Conservation (phyloP, 2,113 vertebrate genomes). For the Nibea coibor region DNA sequence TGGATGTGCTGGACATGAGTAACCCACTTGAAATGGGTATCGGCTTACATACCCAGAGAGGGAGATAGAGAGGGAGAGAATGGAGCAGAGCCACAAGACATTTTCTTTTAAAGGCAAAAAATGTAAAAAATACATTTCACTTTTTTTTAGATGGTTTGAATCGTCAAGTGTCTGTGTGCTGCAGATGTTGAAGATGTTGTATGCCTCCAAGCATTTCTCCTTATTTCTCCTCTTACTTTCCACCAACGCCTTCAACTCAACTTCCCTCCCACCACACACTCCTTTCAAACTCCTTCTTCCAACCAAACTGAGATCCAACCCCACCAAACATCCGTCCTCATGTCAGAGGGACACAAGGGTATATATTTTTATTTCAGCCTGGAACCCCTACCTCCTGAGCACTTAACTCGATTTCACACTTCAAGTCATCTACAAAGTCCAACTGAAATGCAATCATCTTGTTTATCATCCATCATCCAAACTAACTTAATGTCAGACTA, state of each 20-base stretch:
- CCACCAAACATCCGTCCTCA: slow-evolving; percentile 64
- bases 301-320: slow-evolving; percentile 44
- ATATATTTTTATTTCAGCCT: slow-evolving; percentile 69
- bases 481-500: slow-evolving; percentile 69
- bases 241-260: slow-evolving; percentile 25
- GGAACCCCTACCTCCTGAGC: slow-evolving; percentile 77
- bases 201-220: slow-evolving; percentile 33
- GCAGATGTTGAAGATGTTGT: slow-evolving; percentile 81
- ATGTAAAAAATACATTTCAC: slow-evolving; percentile 38
- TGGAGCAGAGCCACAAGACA: slow-evolving; percentile 66
- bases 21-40: slow-evolving; percentile 94
- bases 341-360: slow-evolving; percentile 52
- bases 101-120: slow-evolving; percentile 62
- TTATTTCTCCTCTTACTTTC: slow-evolving; percentile 42
- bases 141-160: slow-evolving; percentile 62
- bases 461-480: slow-evolving; percentile 81
- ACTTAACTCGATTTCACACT: slow-evolving; percentile 87
- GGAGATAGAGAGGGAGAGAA: slow-evolving; percentile 86
- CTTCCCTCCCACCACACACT: slow-evolving; percentile 13
- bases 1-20: slow-evolving; percentile 99
- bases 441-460: slow-evolving; percentile 81
- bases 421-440: slow-evolving; percentile 79
- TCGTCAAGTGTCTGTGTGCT: slow-evolving; percentile 81
- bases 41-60: slow-evolving; percentile 95
- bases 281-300: slow-evolving; percentile 47